A percentile compares a stretch with the other conserved stretches of the same genome.
These are phyloP conservation scores for Pterocles gutturalis DNA, from an alignment of 2,113 vertebrate species.

Conservation along the genomic window DNA sequence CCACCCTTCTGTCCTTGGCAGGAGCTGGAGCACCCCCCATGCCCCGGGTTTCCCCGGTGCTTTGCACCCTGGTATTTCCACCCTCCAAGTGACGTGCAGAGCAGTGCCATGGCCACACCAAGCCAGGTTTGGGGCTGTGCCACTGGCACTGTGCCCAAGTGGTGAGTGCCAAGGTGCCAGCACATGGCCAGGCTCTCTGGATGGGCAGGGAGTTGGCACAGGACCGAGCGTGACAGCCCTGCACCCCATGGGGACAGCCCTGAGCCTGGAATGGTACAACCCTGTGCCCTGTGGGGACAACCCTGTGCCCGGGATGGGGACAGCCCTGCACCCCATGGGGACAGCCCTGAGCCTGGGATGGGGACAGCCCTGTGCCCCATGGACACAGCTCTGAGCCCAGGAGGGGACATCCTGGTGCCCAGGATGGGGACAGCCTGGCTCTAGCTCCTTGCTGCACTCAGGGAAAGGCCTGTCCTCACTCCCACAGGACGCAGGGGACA, in stretches of 20 bases:
- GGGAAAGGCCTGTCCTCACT: neutral
- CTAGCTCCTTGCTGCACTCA: neutral
- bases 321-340: too few relatives aligned
- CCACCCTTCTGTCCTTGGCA: neutral
- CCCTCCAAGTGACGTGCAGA: neutral
- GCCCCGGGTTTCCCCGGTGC: neutral
- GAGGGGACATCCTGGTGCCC: too few relatives aligned
- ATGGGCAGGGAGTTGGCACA: neutral
- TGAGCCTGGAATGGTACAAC: too few relatives aligned
- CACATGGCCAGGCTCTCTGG: neutral
- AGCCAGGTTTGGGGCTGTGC: neutral
- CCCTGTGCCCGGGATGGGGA: too few relatives aligned
- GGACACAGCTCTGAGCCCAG: too few relatives aligned
- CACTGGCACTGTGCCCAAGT: fast-evolving
- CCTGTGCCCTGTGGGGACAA: too few relatives aligned
- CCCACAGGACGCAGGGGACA: neutral
- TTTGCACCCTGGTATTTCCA: neutral
- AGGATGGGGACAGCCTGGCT: neutral
- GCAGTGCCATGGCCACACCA: fast-evolving
- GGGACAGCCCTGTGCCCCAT: too few relatives aligned
- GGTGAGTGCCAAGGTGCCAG: neutral
- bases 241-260: neutral
- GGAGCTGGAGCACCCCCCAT: fast-evolving
- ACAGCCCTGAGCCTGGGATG: too few relatives aligned
- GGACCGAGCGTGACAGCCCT: neutral